Percentiles rank a stretch among this genome's conserved stretches.
Evolutionary conservation across 2,797 vertebrate genomes (phyloP).

Genomic region (Oryzias dopingdopingensis): DNA sequence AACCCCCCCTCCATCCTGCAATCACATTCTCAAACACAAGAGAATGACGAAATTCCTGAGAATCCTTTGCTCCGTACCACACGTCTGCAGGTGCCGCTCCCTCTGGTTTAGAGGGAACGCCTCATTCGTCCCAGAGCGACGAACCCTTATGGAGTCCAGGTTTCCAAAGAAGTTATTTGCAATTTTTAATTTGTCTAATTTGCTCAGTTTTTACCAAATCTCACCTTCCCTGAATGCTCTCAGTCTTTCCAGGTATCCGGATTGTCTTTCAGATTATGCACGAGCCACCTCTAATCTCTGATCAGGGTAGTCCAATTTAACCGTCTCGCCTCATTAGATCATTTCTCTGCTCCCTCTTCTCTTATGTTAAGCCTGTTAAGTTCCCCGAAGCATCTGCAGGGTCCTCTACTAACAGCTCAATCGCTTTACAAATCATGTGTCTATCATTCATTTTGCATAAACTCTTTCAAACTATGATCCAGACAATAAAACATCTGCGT

Average conservation of each 20-base stretch:
- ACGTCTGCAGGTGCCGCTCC: slow-evolving; percentile 27
- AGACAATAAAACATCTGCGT: too few relatives aligned
- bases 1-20: slow-evolving; percentile 8
- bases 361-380: slow-evolving; percentile 27
- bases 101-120: slow-evolving; percentile 27
- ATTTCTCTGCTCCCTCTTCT: slow-evolving; percentile 33
- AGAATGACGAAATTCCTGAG: slow-evolving; percentile 28
- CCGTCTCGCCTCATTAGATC: slow-evolving; percentile 28
- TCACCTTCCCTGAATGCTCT: background rate
- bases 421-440: background rate
- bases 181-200: background rate
- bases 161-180: too few relatives aligned
- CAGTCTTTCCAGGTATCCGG: slow-evolving; percentile 55
- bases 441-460: background rate
- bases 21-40: slow-evolving; percentile 4
- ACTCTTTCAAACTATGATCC: too few relatives aligned
- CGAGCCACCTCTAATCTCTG: slow-evolving; percentile 36
- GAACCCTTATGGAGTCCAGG: background rate
- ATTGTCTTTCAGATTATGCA: slow-evolving; percentile 62
- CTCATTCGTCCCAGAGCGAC: slow-evolving; percentile 61
- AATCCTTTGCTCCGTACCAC: background rate
- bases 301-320: slow-evolving; percentile 42
- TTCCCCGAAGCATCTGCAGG: slow-evolving; percentile 30
- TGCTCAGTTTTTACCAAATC: slow-evolving; percentile 16
- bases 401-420: slow-evolving; percentile 24